Evolutionary conservation across 2,888 invertebrate genomes (phyloP), one percentile per base, ranked within the genome.

Genomic region (Drepanosiphum platanoidis): DNA sequence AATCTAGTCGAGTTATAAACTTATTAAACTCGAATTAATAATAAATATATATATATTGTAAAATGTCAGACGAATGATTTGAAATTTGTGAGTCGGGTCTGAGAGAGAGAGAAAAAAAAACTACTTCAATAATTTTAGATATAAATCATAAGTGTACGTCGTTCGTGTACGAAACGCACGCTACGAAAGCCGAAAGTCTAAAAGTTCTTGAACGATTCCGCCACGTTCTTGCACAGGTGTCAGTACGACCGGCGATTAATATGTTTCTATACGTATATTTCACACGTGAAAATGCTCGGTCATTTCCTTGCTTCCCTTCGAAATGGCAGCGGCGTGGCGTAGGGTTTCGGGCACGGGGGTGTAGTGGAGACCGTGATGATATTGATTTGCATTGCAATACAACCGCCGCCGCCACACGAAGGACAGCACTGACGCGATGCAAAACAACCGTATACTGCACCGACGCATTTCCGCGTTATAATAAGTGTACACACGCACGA

Each of bases 311-410:
- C 18, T n/a, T 58, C 4, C 9, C 61, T 61, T 27, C 9, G 42
- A 42, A 11, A 11, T 42, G 61, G 61, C 9, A 9, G 61, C 42
- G 42, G 42, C 42, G 42, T 9, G 5, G 9, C 9, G 18, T 3
- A n/a, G 27, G 61, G 8, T 1, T 8, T 0, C 9, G 61, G 61
- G n/a, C 9, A 61, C 27, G 27, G 7, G 22, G 61, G 9, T 11
- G 42, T 61, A 22, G 61, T 3, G 27, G 61, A 27, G 61, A 61
- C 61, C n/a, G 39, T 30, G 30, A 42, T 42, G 42, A 42, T 72
- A 72, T 72, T 72, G 72, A 72, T 72, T 72, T 72, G 30, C 18
- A 72, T 72, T 72, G 27, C 30, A 30, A 46, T 72, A 72, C 30
- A 30, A 27, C 39, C 52, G 13, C 52, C 42, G 30, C 39, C 74